Evolutionary conservation across 2,888 invertebrate species (phyloP).

Genomic region (Gortyna flavago): DNA sequence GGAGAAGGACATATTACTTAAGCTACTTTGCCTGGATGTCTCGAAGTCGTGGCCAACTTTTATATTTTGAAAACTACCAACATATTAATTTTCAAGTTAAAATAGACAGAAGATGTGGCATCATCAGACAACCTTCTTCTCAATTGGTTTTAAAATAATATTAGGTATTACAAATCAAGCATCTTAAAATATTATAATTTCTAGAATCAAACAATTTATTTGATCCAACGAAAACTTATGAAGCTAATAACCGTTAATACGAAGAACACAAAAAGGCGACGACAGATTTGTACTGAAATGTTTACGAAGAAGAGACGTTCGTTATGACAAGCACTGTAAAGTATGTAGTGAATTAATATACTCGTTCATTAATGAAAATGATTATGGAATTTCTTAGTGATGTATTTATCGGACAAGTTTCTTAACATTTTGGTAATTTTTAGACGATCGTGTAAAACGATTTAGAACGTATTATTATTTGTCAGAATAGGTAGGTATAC

Average conservation of each 20-base stretch:
- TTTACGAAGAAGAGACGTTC: conserved; percentile 67
- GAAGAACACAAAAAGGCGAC: conserved; percentile 43
- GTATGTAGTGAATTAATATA: conserved; percentile 50
- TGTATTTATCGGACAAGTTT: conserved; percentile 6
- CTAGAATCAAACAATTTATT: conserved; percentile 33
- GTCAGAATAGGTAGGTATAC: background rate
- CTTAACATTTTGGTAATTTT: background rate
- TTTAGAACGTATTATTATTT: background rate
- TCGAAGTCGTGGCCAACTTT: background rate
- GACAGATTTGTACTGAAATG: conserved; percentile 62
- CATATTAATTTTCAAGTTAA: background rate
- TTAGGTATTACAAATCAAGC: background rate
- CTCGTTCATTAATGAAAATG: conserved; percentile 24
- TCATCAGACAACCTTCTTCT: background rate
- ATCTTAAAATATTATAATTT: conserved; percentile 2
- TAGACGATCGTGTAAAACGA: background rate
- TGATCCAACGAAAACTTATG: conserved; percentile 29
- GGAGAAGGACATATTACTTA: background rate
- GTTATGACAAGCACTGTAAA: conserved; percentile 66
- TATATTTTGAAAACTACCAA: background rate
- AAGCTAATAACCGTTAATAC: conserved; percentile 43
- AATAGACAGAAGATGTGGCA: background rate
- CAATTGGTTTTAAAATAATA: background rate
- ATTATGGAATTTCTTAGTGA: conserved; percentile 5
- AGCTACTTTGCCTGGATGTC: background rate